Base-by-base conservation (phyloP, 2,113 vertebrate genomes). In the Odontophorus gujanensis region DNA sequence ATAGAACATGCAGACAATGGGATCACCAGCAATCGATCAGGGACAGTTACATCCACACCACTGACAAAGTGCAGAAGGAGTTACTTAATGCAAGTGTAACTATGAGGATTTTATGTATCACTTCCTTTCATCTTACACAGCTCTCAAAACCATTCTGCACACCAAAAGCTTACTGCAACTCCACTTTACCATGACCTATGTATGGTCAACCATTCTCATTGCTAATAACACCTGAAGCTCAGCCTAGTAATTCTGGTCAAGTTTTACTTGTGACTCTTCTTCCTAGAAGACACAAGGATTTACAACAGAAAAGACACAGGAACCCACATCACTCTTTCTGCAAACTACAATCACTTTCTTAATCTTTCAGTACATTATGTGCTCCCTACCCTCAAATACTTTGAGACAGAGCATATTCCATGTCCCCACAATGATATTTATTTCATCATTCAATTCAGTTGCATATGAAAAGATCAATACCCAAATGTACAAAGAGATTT, bases 371-470 rank as follows among this genome's bases (percentile, higher is more conserved):
- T 0, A 5, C 22, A 91, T 79, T 14, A 81, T 5, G 47, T 8
- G 16, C 26, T 50, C 28, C 38, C 63, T 21, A 68, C 24, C 68
- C 50, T 40, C 11, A 67, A 80, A 53, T 13, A 69, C 42, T 81
- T 66, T 24, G 71, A 66, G 9, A 84, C 0, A 0, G 2, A 57
- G 32, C 55, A 53, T 30, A 78, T 32, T 59, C 10, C 48, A 51
- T 1, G 2, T 24, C 43, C 43, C 15, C 5, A 2, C 0, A 7
- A 78, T 21, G 19, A 68, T n/a, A 48, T 15, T n/a, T 5, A n/a
- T 32, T 51, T 86, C 78, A 76, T 55, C 45, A 48, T 26, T 67
- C 26, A 55, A 28, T 24, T 78, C 43, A 28, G 20, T 40, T 36
- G 25, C 34, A 30, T 7, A n/a, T 19, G 3, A 61, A 87, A 81